Percentiles rank a stretch among this genome's conserved stretches.
phyloP scores from a whole-genome alignment of 2,797 vertebrate species.

The Poeciliopsis turneri region DNA sequence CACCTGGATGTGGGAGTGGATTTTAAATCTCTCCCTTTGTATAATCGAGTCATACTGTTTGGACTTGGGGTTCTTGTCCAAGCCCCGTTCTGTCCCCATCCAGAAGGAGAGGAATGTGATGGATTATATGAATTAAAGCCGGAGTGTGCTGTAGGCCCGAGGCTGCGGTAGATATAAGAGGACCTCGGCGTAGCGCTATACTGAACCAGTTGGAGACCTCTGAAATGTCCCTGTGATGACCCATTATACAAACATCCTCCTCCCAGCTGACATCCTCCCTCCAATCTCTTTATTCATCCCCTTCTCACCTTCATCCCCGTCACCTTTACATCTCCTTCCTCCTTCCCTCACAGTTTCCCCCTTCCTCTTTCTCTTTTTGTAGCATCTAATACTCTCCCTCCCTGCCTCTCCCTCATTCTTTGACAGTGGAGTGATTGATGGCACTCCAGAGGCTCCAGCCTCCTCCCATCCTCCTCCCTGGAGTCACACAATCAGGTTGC shows the following conservation, averaged over 20 bases:
- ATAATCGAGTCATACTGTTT: conserved; percentile 49
- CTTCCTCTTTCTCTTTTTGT: conserved; percentile 40
- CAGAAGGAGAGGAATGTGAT: conserved; percentile 73
- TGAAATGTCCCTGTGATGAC: conserved; percentile 69
- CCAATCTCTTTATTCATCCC: conserved; percentile 51
- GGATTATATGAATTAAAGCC: conserved; percentile 77
- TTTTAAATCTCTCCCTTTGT: conserved; percentile 67
- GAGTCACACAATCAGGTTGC: conserved; percentile 70
- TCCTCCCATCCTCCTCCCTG: conserved; percentile 70
- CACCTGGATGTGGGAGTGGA: conserved; percentile 38
- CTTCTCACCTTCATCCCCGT: conserved; percentile 45
- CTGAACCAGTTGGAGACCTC: conserved; percentile 61
- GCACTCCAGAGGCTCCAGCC: conserved; percentile 76
- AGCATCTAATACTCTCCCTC: conserved; percentile 41
- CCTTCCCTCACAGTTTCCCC: conserved; percentile 28
- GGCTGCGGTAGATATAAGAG: conserved; percentile 63
- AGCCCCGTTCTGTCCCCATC: conserved; percentile 50
- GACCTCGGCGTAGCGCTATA: conserved; percentile 45
- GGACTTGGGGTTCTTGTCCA: conserved; percentile 56
- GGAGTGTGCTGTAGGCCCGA: conserved; percentile 59
- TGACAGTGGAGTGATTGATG: conserved; percentile 84
- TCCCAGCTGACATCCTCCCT: conserved; percentile 48
- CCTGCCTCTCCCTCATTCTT: conserved; percentile 45
- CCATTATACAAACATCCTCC: conserved; percentile 60
- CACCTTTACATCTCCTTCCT: conserved; percentile 38